phyloP scores from a whole-genome alignment of 2,888 invertebrate genomes.

The Falcaria lacertinaria region DNA sequence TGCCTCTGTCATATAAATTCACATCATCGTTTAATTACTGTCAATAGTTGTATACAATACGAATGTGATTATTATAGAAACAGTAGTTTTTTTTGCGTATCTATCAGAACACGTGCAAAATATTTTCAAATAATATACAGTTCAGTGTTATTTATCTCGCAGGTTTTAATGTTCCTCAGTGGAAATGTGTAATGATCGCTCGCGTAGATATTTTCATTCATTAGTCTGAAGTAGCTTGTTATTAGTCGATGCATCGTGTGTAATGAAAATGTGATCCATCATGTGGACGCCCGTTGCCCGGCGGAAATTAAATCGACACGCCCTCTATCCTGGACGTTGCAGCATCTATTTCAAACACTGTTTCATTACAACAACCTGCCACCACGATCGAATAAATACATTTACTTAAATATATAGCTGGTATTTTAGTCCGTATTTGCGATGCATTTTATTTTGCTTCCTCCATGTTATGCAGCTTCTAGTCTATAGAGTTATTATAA shows the following conservation, averaged over 20 bases:
- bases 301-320: constrained; percentile 56
- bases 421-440: no score
- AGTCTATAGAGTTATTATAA: no score
- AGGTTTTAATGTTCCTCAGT: neutral
- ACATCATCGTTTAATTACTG: no score
- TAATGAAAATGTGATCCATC: constrained; percentile 19
- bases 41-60: no score
- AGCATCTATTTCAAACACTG: constrained; percentile 9
- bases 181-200: neutral
- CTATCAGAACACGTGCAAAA: no score
- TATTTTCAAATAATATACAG: no score
- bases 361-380: constrained; percentile 2
- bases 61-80: no score
- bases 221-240: neutral
- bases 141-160: no score
- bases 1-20: no score
- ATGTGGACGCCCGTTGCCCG: constrained; percentile 21
- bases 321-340: constrained; percentile 29
- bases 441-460: no score
- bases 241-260: constrained; percentile 4
- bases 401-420: constrained; percentile 8
- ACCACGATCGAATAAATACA: constrained; percentile 6
- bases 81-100: no score
- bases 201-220: neutral
- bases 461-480: no score